Base-by-base conservation (phyloP, 2,888 invertebrate genomes). In the Melitaea athalia region DNA sequence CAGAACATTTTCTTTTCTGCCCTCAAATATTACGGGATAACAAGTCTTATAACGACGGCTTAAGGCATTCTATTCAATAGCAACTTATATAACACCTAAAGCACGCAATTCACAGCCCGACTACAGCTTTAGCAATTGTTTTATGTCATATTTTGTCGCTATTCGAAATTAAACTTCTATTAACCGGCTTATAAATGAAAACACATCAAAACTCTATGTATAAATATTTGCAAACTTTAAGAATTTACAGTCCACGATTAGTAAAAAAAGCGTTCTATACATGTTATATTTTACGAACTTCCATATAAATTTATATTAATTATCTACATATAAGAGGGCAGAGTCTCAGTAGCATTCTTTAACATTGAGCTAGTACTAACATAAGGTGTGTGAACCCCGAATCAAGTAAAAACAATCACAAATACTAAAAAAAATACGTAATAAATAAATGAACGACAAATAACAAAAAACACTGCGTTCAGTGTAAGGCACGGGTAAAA, bases 401-500 rank as follows among this genome's bases (percentile, higher is more conserved):
- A 75, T 76, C 12, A 12, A 72, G 78, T 68, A 75, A 74, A 79
- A 80, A 78, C 74, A 74, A 78, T 79, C 78, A 81, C 79, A 81
- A 79, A 79, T 69, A 55, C 55, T 55, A 77, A 61, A 72, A 76
- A 79, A 78, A 77, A 79, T 75, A 79, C 75, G 78, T 75, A 81
- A 80, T 78, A 83, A 80, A 79, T 80, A 80, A 82, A 79, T 79
- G 49, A 80, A 78, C 75, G 76, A 78, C 64, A 69, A 75, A 75
- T 80, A 81, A 80, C 78, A 79, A 79, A 24, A 76, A 79, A 77
- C 70, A 76, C 74, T 78, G 78, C 74, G 73, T 78, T 78, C 76
- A 77, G 71, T 60, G 73, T 77, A 80, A 80, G 81, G 81, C 80
- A 78, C 78, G 76, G 71, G 79, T 82, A 79, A 45, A 69, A 74